phyloP scores from a whole-genome alignment of 2,888 invertebrate species.

The Crossocerus cetratus region DNA sequence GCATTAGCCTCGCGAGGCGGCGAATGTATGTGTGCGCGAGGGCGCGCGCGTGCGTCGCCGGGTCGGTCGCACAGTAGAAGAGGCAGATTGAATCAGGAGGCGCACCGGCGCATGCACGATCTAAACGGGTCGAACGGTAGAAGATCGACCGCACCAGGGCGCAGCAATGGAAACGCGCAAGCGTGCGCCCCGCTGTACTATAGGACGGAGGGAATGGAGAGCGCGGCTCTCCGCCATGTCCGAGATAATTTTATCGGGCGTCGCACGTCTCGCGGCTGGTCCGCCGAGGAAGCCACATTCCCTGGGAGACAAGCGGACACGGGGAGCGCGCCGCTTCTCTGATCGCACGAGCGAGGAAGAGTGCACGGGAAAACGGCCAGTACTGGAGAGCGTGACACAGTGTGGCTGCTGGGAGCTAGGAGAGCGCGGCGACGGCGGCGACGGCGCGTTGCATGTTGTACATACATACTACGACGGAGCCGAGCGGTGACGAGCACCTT shows the following conservation, averaged over 20 bases:
- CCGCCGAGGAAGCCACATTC: neutral
- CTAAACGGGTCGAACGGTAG: neutral
- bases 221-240: constrained; percentile 15
- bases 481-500: neutral
- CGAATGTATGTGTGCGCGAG: too few species aligned
- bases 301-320: neutral
- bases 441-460: too few species aligned
- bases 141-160: neutral
- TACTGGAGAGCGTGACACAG: too few species aligned
- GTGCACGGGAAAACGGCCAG: too few species aligned
- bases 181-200: constrained; percentile 29
- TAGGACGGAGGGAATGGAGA: too few species aligned
- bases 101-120: neutral
- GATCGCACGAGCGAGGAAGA: neutral
- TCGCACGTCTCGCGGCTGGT: neutral
- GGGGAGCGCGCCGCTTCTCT: neutral
- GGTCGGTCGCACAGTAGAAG: too few species aligned
- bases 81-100: neutral
- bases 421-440: too few species aligned
- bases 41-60: too few species aligned
- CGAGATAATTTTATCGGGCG: constrained; percentile 29
- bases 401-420: too few species aligned
- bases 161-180: constrained; percentile 35
- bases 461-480: too few species aligned
- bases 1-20: too few species aligned